Base-by-base conservation (phyloP, 2,797 vertebrate species). In the Coracias cyanogaster region DNA sequence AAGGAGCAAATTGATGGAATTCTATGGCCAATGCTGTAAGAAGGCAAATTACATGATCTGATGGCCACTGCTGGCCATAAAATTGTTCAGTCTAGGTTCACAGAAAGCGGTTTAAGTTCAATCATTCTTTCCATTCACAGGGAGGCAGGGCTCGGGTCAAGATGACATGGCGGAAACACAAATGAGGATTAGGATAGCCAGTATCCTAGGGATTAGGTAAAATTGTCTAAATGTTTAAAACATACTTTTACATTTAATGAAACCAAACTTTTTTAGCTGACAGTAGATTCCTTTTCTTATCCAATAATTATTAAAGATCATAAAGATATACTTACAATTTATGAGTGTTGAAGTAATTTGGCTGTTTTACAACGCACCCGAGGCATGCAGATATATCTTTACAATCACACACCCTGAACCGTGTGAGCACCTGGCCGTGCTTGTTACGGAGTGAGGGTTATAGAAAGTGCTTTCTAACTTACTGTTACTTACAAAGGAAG, bases 221-320 rank as follows among this genome's bases (percentile, higher is more conserved):
- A 95, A 93, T 93, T 79, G 60, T 84, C 82, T 90, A 81, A 92
- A 96, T 93, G 90, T 90, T 95, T 95, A 96, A 97, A 96, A 93
- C 91, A 93, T 79, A 86, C 78, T 93, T 86, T 93, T 91, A 67
- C 51, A 91, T 92, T 92, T 94, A 96, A 95, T 96, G 84, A 91
- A 94, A 94, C 43, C 41, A 86, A 92, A 51, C 43, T 71, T 94
- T 83, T 76, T 73, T 10, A 85, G 67, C 17, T 87, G 74, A 93
- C 61, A 90, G 84, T 93, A 89, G 86, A 96, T 94, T 94, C 66
- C 84, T 95, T 96, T 96, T 78, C 77, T 89, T 92, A 89, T 88
- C 73, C 93, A 87, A 67, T 96, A 90, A 96, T 96, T 96, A 96
- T 95, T 94, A 96, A 93, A 96, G 91, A 95, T 93, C 84, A 96